These are phyloP conservation scores for Xenopus laevis DNA, from an alignment of 2,113 vertebrate species.

Conservation along the genomic window DNA sequence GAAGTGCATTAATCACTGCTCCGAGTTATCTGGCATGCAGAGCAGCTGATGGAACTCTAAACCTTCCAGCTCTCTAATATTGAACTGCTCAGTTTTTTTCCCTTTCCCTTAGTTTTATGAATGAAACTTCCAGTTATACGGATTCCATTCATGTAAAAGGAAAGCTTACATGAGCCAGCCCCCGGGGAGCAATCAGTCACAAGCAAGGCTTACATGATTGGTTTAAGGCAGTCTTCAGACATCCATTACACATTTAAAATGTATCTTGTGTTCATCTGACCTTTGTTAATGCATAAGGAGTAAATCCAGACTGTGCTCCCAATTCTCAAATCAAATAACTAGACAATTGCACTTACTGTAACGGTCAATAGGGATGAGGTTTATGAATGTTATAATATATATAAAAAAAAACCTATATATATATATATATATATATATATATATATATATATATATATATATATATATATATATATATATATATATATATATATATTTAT, in stretches of 20 bases:
- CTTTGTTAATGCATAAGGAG: slow-evolving; percentile 79
- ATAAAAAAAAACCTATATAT: too few species aligned
- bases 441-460: too few species aligned
- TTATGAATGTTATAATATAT: background rate
- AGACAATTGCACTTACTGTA: slow-evolving; percentile 77
- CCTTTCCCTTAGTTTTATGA: slow-evolving; percentile 79
- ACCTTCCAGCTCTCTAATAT: slow-evolving; percentile 74
- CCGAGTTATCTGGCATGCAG: slow-evolving; percentile 70
- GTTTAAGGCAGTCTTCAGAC: slow-evolving; percentile 72
- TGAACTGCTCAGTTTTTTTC: slow-evolving; percentile 56
- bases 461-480: too few species aligned
- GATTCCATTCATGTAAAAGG: slow-evolving; percentile 86
- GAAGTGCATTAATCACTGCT: slow-evolving; percentile 70
- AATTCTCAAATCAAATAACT: slow-evolving; percentile 92
- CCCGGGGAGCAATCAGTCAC: slow-evolving; percentile 75
- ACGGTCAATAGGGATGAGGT: slow-evolving; percentile 67
- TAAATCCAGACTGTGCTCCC: slow-evolving; percentile 86
- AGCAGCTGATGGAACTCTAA: slow-evolving; percentile 76
- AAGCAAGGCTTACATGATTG: slow-evolving; percentile 74
- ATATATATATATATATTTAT: too few species aligned
- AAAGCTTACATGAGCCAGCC: slow-evolving; percentile 67
- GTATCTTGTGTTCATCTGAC: slow-evolving; percentile 81
- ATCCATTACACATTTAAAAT: slow-evolving; percentile 91
- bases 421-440: too few species aligned
- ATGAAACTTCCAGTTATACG: slow-evolving; percentile 78